Percentiles rank a stretch among this genome's conserved stretches.
Conservation (phyloP, 2,888 invertebrate species). For the Eupithecia abbreviata region DNA sequence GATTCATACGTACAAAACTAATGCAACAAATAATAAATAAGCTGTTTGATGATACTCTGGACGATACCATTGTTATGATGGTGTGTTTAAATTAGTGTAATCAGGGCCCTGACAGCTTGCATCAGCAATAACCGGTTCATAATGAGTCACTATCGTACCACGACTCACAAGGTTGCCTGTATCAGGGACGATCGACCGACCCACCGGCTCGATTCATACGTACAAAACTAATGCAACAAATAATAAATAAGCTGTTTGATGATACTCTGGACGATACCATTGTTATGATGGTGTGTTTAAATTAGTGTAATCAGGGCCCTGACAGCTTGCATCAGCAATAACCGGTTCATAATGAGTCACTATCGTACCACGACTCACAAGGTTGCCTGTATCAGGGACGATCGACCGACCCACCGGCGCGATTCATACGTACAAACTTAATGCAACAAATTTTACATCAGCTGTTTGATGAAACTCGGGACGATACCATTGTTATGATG, state of each 20-base stretch:
- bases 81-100: too few species aligned
- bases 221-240: too few species aligned
- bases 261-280: too few species aligned
- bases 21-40: too few species aligned
- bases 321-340: neutral
- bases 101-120: neutral
- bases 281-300: too few species aligned
- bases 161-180: slow-evolving; percentile 1
- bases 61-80: too few species aligned
- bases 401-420: neutral
- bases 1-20: neutral
- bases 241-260: too few species aligned
- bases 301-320: too few species aligned
- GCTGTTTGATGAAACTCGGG: too few species aligned
- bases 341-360: neutral
- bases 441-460: too few species aligned
- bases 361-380: slow-evolving; percentile 8
- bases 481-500: too few species aligned
- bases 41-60: too few species aligned
- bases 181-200: slow-evolving; percentile 1
- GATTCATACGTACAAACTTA: neutral
- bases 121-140: neutral
- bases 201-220: neutral
- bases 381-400: neutral
- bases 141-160: neutral